Conservation (phyloP, 2,113 vertebrate genomes). For the Ciconia stormi region DNA sequence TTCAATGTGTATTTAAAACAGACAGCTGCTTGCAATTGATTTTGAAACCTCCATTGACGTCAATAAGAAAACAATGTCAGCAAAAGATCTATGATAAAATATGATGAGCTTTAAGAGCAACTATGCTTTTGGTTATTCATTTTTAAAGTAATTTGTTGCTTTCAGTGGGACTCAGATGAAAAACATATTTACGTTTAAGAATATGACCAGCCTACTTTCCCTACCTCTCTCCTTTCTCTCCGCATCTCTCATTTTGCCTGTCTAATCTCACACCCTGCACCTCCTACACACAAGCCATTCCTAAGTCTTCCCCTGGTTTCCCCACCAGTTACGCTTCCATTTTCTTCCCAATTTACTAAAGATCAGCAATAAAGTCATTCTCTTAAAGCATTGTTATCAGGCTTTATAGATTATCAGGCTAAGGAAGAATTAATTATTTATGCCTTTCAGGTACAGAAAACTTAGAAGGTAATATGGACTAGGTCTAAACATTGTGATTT, state of each 20-base stretch:
- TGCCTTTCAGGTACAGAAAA: neutral
- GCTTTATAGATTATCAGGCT: neutral
- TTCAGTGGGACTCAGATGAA: neutral
- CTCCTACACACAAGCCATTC: neutral
- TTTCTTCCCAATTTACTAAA: neutral
- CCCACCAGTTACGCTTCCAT: neutral
- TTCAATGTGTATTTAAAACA: neutral
- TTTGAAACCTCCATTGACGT: neutral
- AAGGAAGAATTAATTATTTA: neutral
- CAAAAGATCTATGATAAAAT: neutral
- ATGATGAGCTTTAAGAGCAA: neutral
- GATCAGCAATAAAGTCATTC: neutral
- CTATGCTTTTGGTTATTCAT: neutral
- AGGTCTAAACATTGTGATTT: neutral
- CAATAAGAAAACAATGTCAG: constrained; percentile 15
- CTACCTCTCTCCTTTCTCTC: neutral
- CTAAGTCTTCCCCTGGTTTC: neutral
- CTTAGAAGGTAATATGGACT: neutral
- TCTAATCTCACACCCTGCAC: neutral
- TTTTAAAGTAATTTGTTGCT: neutral
- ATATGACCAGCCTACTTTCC: neutral
- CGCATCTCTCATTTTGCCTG: neutral
- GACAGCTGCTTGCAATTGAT: constrained; percentile 27
- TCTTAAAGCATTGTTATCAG: neutral
- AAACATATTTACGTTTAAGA: neutral